A percentile compares a stretch with the other conserved stretches of the same genome.
phyloP scores from a whole-genome alignment of 2,113 vertebrate species.

The Bagarius yarrelli region DNA sequence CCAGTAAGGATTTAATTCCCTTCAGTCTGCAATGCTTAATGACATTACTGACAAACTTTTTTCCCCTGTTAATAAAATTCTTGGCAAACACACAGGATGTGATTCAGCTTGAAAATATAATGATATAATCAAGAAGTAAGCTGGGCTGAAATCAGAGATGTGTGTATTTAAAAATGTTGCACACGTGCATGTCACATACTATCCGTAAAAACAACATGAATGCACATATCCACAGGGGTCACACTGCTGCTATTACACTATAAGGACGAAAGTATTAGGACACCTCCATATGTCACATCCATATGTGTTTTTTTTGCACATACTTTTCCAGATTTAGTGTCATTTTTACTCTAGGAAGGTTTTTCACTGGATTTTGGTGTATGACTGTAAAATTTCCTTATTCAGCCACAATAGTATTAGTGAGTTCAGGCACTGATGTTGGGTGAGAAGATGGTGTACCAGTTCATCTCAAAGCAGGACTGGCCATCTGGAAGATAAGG shows the following conservation, averaged over 20 bases:
- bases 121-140: conserved; percentile 20
- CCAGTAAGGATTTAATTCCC: conserved; percentile 62
- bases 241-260: neutral
- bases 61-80: conserved; percentile 37
- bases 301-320: too few species aligned
- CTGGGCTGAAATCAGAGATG: neutral
- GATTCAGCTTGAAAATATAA: neutral
- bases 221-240: neutral
- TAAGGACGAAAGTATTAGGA: too few species aligned
- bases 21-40: conserved; percentile 62
- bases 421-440: too few species aligned
- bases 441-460: too few species aligned
- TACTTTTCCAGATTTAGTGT: too few species aligned
- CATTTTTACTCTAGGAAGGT: too few species aligned
- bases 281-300: too few species aligned
- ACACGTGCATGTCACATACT: neutral
- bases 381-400: too few species aligned
- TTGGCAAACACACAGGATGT: conserved; percentile 42
- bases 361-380: too few species aligned
- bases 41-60: conserved; percentile 61
- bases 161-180: neutral
- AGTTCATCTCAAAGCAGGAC: too few species aligned
- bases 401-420: too few species aligned
- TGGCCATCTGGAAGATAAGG: too few species aligned
- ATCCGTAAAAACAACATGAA: neutral